Percentiles rank a stretch among this genome's conserved stretches.
Conservation (phyloP, 1,140 invertebrate genomes). For the Aphelinus atriplicis region DNA sequence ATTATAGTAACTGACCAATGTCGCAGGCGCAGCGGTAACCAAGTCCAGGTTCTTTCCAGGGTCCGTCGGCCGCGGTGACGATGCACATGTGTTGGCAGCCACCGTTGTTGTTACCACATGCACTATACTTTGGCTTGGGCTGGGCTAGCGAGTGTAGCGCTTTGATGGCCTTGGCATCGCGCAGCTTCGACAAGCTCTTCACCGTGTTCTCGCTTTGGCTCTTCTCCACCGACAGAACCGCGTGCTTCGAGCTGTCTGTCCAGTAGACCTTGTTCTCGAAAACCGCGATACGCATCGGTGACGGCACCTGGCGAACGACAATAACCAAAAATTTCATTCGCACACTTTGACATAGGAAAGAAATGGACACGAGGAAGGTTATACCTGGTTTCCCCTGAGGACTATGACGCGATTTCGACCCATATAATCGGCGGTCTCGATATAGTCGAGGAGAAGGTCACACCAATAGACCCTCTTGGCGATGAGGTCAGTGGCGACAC, state of each 20-base stretch:
- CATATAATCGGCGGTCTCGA: slow-evolving; percentile 96
- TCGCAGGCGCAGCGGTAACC: slow-evolving; percentile 95
- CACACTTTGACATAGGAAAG: not conserved
- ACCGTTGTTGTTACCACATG: slow-evolving; percentile 90
- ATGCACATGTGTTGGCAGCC: slow-evolving; percentile 97
- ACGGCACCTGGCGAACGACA: slow-evolving; percentile 74
- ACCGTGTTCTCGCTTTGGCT: slow-evolving; percentile 82
- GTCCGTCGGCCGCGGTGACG: slow-evolving; percentile 79
- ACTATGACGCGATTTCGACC: slow-evolving; percentile 84
- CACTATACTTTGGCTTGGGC: slow-evolving; percentile 77
- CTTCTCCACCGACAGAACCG: slow-evolving; percentile 91
- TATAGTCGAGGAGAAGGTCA: slow-evolving; percentile 95
- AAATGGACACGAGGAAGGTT: too few species aligned
- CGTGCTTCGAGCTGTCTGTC: slow-evolving; percentile 96
- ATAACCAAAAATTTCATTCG: not conserved
- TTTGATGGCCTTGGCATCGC: slow-evolving; percentile 87
- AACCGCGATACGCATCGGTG: slow-evolving; percentile 83
- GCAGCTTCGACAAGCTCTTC: slow-evolving; percentile 81
- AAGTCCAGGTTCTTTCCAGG: slow-evolving; percentile 74
- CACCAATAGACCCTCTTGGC: slow-evolving; percentile 94
- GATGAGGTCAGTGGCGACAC: slow-evolving; percentile 87
- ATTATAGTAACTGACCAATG: slow-evolving; percentile 71
- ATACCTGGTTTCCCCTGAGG: slow-evolving; percentile 70
- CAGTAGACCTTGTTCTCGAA: slow-evolving; percentile 95
- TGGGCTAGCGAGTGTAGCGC: slow-evolving; percentile 83